phyloP scores from a whole-genome alignment of 2,888 invertebrate genomes.

The Hecatera dysodea region DNA sequence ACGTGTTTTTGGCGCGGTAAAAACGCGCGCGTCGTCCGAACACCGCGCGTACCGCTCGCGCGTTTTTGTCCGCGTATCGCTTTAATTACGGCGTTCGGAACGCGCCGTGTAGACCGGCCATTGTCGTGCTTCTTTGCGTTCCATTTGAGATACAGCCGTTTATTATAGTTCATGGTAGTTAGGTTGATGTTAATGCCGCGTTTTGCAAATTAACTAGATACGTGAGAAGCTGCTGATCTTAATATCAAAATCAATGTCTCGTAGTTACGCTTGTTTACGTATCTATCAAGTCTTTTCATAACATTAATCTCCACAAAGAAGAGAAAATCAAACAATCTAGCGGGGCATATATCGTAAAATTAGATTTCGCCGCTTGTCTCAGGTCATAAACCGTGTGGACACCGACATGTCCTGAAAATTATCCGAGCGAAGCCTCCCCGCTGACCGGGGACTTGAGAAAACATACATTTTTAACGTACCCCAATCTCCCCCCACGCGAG shows the following conservation, averaged over 20 bases:
- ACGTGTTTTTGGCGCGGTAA: slow-evolving; percentile 86
- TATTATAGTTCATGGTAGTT: slow-evolving; percentile 51
- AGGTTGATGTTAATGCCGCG: slow-evolving; percentile 29
- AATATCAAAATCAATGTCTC: slow-evolving; percentile 2
- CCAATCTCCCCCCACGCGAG: slow-evolving; percentile 74
- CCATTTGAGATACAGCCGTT: slow-evolving; percentile 57
- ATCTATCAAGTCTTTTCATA: not conserved
- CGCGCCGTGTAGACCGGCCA: slow-evolving; percentile 62
- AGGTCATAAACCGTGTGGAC: slow-evolving; percentile 79
- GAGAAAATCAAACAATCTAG: slow-evolving; percentile 48
- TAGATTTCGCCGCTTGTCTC: slow-evolving; percentile 68
- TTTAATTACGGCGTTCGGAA: slow-evolving; percentile 87
- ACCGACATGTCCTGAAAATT: slow-evolving; percentile 81
- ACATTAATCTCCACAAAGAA: slow-evolving; percentile 25
- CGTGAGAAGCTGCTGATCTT: slow-evolving; percentile 21
- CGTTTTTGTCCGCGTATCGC: slow-evolving; percentile 84
- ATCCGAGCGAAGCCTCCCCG: slow-evolving; percentile 78
- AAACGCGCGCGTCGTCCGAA: slow-evolving; percentile 79
- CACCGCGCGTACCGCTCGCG: slow-evolving; percentile 77
- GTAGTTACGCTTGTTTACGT: not conserved
- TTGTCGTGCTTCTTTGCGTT: slow-evolving; percentile 66
- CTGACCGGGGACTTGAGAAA: slow-evolving; percentile 77
- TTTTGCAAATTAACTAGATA: slow-evolving; percentile 40
- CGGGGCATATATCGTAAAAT: slow-evolving; percentile 62
- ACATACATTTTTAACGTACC: slow-evolving; percentile 89